Conservation (phyloP, 1,140 invertebrate genomes). For the Druon quercuslanigerum region DNA sequence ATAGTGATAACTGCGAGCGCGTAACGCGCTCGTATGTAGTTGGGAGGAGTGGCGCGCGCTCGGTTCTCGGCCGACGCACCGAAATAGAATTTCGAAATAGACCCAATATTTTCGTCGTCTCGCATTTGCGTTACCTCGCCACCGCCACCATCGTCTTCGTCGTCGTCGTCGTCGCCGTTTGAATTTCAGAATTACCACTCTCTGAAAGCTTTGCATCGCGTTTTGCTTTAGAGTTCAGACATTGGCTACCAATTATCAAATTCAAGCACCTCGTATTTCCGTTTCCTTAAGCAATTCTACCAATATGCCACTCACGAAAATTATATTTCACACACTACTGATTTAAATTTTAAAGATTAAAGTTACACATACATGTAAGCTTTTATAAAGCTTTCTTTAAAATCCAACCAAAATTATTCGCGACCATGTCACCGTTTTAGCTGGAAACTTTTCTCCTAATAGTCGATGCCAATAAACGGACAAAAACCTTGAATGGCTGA, state of each 20-base stretch:
- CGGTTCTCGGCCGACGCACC: conserved; percentile 68
- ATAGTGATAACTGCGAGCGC: conserved; percentile 36
- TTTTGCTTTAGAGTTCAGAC: conserved; percentile 28
- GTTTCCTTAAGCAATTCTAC: no score
- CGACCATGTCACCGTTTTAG: no score
- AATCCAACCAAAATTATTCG: no score
- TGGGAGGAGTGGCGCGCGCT: conserved; percentile 60
- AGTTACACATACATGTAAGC: no score
- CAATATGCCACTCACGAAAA: background rate
- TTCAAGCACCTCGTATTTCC: no score
- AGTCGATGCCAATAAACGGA: no score
- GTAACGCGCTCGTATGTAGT: conserved; percentile 46
- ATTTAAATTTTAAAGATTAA: no score
- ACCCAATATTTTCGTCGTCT: conserved; percentile 76
- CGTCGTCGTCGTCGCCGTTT: conserved; percentile 42
- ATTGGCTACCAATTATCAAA: no score
- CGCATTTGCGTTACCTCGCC: conserved; percentile 72
- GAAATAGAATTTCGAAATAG: conserved; percentile 77
- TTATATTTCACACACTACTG: no score
- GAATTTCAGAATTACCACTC: conserved; percentile 28
- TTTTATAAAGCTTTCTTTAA: no score
- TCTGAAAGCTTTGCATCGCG: background rate
- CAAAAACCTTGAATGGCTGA: no score
- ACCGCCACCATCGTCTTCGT: conserved; percentile 51
- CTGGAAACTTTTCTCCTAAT: no score